Evolutionary conservation across 1,140 invertebrate genomes (phyloP).

Genomic region (Bombus waltoni): DNA sequence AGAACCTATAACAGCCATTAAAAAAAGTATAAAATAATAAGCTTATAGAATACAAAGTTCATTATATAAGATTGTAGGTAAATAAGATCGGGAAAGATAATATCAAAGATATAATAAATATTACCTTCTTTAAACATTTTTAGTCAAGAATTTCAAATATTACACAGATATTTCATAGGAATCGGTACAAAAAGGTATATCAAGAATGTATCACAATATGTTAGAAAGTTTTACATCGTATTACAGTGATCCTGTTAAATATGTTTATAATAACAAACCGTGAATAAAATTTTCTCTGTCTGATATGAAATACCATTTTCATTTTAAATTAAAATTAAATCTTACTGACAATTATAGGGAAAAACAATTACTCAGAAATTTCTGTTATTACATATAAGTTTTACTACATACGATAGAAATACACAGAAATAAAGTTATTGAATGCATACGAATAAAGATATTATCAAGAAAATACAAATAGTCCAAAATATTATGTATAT

Average conservation of each 20-base stretch:
- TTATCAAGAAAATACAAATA: neutral
- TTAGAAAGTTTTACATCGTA: neutral
- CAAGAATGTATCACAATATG: neutral
- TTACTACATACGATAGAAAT: neutral
- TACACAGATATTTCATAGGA: neutral
- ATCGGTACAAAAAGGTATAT: too few relatives aligned
- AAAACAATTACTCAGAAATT: neutral
- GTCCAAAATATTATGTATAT: neutral
- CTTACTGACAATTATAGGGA: neutral
- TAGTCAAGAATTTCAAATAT: neutral
- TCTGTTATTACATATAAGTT: neutral
- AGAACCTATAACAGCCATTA: slow-evolving; percentile 67
- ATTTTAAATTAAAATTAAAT: neutral
- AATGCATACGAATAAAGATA: neutral
- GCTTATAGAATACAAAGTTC: too few relatives aligned
- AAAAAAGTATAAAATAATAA: neutral
- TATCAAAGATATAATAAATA: neutral
- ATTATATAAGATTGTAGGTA: neutral
- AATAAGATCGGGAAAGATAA: neutral
- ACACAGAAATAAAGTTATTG: neutral
- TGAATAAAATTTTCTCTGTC: neutral
- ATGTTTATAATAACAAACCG: neutral
- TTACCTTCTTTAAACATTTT: too few relatives aligned
- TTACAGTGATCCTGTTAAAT: neutral
- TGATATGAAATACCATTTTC: neutral